A percentile compares a stretch with the other conserved stretches of the same genome.
These are phyloP conservation scores for Aricia artaxerxes DNA, from an alignment of 2,888 invertebrate genomes.

Conservation along the genomic window DNA sequence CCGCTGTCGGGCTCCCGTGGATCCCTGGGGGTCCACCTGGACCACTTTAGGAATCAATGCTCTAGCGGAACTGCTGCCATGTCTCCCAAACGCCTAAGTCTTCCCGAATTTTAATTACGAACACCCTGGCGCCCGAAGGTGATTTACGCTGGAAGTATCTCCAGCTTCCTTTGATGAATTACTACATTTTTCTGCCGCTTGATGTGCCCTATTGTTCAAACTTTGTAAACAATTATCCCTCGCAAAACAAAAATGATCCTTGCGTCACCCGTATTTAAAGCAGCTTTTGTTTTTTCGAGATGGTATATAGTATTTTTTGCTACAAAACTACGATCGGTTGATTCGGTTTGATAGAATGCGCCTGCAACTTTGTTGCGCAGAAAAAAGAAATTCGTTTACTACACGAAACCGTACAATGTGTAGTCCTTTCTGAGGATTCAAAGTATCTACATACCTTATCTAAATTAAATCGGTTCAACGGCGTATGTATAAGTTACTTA, in stretches of 20 bases:
- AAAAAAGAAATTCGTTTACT: neutral
- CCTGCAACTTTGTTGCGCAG: neutral
- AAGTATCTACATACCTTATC: too few species aligned
- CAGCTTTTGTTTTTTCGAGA: neutral
- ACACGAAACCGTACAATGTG: neutral
- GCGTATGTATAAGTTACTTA: too few species aligned
- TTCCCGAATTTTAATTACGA: conserved; percentile 52
- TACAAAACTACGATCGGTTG: neutral
- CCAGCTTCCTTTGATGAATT: conserved; percentile 42
- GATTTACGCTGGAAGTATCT: conserved; percentile 51
- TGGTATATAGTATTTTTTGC: neutral
- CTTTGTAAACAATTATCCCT: conserved; percentile 2
- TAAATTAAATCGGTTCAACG: too few species aligned
- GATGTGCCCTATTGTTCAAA: neutral
- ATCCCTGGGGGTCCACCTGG: too few species aligned
- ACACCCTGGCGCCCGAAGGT: conserved; percentile 48
- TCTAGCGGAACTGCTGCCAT: conserved; percentile 10
- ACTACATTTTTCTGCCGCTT: conserved; percentile 37
- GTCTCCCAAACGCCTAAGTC: conserved; percentile 38
- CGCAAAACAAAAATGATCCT: neutral
- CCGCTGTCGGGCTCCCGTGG: too few species aligned
- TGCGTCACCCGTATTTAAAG: neutral
- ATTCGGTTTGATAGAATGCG: neutral
- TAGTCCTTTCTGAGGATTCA: too few species aligned
- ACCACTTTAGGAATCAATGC: too few species aligned